A percentile compares a stretch with the other conserved stretches of the same genome.
These are phyloP conservation scores for Drosophila virilis DNA, from an alignment of 1,140 invertebrate genomes.

Conservation along the genomic window DNA sequence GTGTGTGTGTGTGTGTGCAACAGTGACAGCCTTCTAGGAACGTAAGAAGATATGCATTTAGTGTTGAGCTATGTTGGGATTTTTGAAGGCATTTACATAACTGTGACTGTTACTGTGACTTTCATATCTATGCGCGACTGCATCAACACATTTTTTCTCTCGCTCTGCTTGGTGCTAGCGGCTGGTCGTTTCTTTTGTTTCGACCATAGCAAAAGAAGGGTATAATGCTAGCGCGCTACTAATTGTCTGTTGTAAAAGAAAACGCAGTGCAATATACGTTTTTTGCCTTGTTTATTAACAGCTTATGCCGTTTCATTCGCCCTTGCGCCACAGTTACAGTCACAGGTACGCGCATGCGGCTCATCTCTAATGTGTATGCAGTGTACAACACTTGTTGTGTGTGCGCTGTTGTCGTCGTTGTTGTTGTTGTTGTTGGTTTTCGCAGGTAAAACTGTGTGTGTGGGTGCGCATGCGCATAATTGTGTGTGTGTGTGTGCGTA, in stretches of 20 bases:
- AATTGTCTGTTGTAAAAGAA: too few relatives aligned
- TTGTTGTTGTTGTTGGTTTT: slow-evolving; percentile 37
- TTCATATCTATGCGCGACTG: not conserved
- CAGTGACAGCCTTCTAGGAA: slow-evolving; percentile 52
- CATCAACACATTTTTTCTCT: not conserved
- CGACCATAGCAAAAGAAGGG: too few relatives aligned
- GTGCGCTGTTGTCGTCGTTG: slow-evolving; percentile 36
- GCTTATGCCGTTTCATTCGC: too few relatives aligned
- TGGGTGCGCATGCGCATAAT: slow-evolving; percentile 20
- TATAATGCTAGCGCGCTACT: too few relatives aligned
- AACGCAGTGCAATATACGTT: too few relatives aligned
- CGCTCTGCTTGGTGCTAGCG: too few relatives aligned
- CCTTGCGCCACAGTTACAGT: not conserved
- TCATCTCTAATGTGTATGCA: slow-evolving; percentile 26
- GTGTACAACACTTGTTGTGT: slow-evolving; percentile 32
- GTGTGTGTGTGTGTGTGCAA: slow-evolving; percentile 4
- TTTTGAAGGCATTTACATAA: not conserved
- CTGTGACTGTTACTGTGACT: slow-evolving; percentile 1
- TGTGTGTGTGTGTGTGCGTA: slow-evolving; percentile 15
- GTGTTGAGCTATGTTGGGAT: slow-evolving; percentile 32
- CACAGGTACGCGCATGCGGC: not conserved
- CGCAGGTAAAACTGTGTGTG: slow-evolving; percentile 57
- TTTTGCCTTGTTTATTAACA: too few relatives aligned
- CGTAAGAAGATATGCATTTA: slow-evolving; percentile 46
- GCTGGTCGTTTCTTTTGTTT: too few relatives aligned